Evolutionary conservation across 2,888 invertebrate genomes (phyloP), one percentile per base, ranked within the genome.

Genomic region (Philopedon plagiatum): DNA sequence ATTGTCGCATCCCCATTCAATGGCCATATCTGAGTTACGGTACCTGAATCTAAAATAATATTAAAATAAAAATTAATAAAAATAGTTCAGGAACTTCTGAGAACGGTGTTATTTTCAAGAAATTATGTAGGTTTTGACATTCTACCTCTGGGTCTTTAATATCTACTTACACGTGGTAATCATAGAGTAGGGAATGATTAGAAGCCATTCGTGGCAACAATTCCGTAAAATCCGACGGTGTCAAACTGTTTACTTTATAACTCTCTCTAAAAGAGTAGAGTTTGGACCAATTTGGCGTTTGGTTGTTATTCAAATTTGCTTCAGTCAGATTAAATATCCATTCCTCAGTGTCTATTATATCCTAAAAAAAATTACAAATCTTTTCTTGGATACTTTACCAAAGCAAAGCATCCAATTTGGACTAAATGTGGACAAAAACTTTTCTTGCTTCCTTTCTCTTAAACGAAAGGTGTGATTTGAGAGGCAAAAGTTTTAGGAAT

Each of bases 281-380:
- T 81, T 90, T 87, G 78, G 88, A 90, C 94, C 95, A 95, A 7
- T 86, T 85, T 0, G 94, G 93, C n/a, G 86, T 83, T 39, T 85
- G 77, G 1, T 87, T 79, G 0, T 90, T 88, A 0, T 86, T 85
- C 54, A 75, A 65, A 73, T 94, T 94, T 0, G 95, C 93, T 80
- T 89, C 88, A 0, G 92, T 92, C 18, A 96, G 83, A 83, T 96
- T 93, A 81, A 93, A 92, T 7, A 90, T 90, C 88, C 91, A 95
- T 66, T 91, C 92, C 5, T 91, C 87, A 65, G 91, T 90, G 79
- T 92, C 91, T 26, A 88, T 81, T 0, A 93, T 89, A 76, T 86
- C 87, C 92, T 93, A 49, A 75, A 71, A 5, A 60, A 65, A 9
- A 32, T 32, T 15, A 26, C 46, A 57, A 67, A 32, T 13, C 19